These are phyloP conservation scores for Aquatica leii DNA, from an alignment of 2,888 invertebrate genomes.

Conservation along the genomic window DNA sequence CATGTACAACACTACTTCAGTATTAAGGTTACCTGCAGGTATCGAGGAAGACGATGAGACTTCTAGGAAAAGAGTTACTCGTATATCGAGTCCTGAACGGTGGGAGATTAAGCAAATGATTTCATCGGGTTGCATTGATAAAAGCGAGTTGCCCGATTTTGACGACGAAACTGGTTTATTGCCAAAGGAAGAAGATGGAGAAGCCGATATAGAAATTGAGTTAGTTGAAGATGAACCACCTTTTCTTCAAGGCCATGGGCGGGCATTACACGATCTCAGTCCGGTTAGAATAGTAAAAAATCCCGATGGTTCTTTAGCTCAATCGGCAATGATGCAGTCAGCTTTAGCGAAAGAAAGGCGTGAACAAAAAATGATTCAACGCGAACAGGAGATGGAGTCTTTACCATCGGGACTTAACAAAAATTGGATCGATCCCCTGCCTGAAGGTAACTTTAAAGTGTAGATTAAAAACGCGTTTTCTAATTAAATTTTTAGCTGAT, in stretches of 20 bases:
- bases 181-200: slow-evolving; percentile 91
- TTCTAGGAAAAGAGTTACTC: slow-evolving; percentile 83
- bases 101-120: slow-evolving; percentile 99
- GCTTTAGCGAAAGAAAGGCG: slow-evolving; percentile 96
- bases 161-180: slow-evolving; percentile 95
- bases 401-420: slow-evolving; percentile 84
- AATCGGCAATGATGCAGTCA: slow-evolving; percentile 99
- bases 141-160: slow-evolving; percentile 95
- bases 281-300: slow-evolving; percentile 97
- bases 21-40: slow-evolving; percentile 55
- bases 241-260: slow-evolving; percentile 92
- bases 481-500: slow-evolving; percentile 62
- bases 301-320: slow-evolving; percentile 98
- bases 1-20: slow-evolving; percentile 66
- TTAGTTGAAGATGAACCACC: slow-evolving; percentile 98
- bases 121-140: slow-evolving; percentile 89
- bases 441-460: slow-evolving; percentile 65
- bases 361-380: slow-evolving; percentile 94
- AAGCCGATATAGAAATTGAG: slow-evolving; percentile 98
- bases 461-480: slow-evolving; percentile 50
- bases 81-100: slow-evolving; percentile 94
- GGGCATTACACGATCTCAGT: slow-evolving; percentile 89
- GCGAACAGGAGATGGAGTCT: slow-evolving; percentile 91
- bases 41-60: slow-evolving; percentile 82
- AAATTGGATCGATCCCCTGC: slow-evolving; percentile 96